Conservation (phyloP, 64 coral and sea anemone species). For the Pachyseris speciosa region DNA sequence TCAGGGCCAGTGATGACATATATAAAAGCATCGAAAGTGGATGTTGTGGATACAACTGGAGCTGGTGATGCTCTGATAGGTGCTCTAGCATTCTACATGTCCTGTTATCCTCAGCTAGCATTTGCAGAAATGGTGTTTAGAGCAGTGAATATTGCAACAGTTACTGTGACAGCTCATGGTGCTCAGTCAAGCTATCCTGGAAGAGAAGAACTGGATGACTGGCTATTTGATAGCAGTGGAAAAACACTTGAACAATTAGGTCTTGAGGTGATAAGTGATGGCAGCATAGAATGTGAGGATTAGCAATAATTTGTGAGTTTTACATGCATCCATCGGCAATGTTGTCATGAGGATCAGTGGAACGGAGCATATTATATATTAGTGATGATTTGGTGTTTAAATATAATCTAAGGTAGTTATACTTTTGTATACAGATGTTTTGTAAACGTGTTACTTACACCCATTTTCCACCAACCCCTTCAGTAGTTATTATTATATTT, state of each 20-base stretch:
- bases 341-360: too few species aligned
- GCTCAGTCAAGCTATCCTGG: constrained; percentile 89
- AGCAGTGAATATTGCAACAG: constrained; percentile 81
- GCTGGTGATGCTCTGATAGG: constrained; percentile 87
- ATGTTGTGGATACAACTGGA: constrained; percentile 85
- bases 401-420: too few species aligned
- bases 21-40: constrained; percentile 42
- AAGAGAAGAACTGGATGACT: constrained; percentile 57
- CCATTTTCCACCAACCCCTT: too few species aligned
- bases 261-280: neutral
- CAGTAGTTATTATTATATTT: too few species aligned
- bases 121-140: constrained; percentile 73
- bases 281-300: neutral
- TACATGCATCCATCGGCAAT: neutral
- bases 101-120: constrained; percentile 76
- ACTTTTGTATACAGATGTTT: too few species aligned
- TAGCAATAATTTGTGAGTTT: neutral
- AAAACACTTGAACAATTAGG: constrained; percentile 8
- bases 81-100: constrained; percentile 81
- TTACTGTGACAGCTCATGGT: constrained; percentile 75
- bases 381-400: too few species aligned
- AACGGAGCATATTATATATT: too few species aligned
- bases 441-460: too few species aligned
- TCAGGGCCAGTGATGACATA: constrained; percentile 50
- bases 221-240: constrained; percentile 61